A percentile compares a stretch with the other conserved stretches of the same genome.
phyloP scores from a whole-genome alignment of 2,113 vertebrate species.

The Ptilonorhynchus violaceus region DNA sequence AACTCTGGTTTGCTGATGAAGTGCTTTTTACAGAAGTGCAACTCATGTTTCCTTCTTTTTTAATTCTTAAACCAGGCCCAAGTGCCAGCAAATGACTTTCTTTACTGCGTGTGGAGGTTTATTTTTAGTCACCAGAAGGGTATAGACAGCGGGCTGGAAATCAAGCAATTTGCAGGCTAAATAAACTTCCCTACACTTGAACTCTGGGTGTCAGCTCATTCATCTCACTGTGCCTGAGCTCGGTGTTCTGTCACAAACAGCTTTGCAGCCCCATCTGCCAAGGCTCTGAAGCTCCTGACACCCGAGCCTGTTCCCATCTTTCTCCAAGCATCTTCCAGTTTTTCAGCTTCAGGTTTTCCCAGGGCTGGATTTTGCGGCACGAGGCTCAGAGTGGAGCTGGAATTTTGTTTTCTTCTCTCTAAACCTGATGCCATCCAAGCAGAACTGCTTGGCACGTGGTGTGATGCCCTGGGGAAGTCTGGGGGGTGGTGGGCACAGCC shows the following conservation, averaged over 20 bases:
- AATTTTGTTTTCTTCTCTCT: background rate
- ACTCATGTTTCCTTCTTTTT: slow-evolving; percentile 35
- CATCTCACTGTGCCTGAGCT: background rate
- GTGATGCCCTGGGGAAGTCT: background rate
- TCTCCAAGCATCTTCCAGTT: background rate
- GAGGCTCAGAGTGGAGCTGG: background rate
- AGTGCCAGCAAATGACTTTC: slow-evolving; percentile 13
- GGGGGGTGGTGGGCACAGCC: background rate
- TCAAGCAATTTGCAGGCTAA: background rate
- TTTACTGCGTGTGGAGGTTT: background rate
- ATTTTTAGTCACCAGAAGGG: slow-evolving; percentile 27
- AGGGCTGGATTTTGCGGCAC: background rate
- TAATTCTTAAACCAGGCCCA: background rate
- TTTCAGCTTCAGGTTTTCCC: background rate
- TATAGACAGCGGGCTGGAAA: slow-evolving; percentile 3
- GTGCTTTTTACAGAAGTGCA: slow-evolving; percentile 32
- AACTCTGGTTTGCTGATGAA: slow-evolving; percentile 56
- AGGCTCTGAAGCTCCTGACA: background rate
- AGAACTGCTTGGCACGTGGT: background rate
- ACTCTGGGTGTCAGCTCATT: background rate
- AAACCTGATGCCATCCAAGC: background rate
- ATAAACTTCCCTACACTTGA: background rate
- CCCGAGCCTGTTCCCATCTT: background rate
- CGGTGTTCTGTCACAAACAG: background rate
- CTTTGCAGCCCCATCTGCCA: background rate